Evolutionary conservation across 2,797 vertebrate genomes (phyloP).

Genomic region (Spondyliosoma cantharus): DNA sequence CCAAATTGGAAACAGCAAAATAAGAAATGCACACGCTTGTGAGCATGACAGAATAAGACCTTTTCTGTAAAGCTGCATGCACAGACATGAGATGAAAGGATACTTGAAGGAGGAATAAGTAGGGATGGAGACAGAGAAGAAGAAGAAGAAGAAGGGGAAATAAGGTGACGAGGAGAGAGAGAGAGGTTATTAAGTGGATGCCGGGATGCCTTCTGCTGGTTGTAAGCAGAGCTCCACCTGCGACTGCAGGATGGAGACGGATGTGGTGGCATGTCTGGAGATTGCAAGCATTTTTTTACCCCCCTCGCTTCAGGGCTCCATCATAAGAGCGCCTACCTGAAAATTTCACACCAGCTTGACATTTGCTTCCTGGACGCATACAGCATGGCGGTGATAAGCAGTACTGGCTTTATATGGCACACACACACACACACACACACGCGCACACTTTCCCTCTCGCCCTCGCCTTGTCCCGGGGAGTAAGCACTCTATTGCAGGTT

Average conservation of each 20-base stretch:
- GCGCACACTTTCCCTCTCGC: conserved; percentile 2
- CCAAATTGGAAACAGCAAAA: conserved; percentile 53
- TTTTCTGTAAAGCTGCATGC: conserved; percentile 31
- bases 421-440: conserved; percentile 5
- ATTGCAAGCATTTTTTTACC: conserved; percentile 49
- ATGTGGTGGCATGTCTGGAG: conserved; percentile 25
- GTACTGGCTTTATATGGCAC: conserved; percentile 28
- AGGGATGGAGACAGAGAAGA: background rate
- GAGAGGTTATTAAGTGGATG: conserved; percentile 42
- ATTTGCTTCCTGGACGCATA: conserved; percentile 48
- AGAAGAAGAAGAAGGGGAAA: conserved; percentile 1
- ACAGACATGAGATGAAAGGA: conserved; percentile 29
- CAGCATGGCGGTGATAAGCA: conserved; percentile 47
- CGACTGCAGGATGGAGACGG: conserved; percentile 36
- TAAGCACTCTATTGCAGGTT: conserved; percentile 43
- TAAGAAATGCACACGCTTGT: conserved; percentile 60
- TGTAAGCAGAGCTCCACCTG: conserved; percentile 43
- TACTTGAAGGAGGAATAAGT: background rate
- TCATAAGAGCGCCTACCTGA: conserved; percentile 32
- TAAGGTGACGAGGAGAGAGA: conserved; percentile 9
- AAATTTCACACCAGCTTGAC: conserved; percentile 54
- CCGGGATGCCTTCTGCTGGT: conserved; percentile 74
- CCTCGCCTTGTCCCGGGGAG: conserved; percentile 36
- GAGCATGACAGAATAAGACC: conserved; percentile 50
- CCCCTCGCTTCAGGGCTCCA: conserved; percentile 29